Percentiles rank a stretch among this genome's conserved stretches.
Conservation (phyloP, 2,113 vertebrate species). For the Lathamus discolor region DNA sequence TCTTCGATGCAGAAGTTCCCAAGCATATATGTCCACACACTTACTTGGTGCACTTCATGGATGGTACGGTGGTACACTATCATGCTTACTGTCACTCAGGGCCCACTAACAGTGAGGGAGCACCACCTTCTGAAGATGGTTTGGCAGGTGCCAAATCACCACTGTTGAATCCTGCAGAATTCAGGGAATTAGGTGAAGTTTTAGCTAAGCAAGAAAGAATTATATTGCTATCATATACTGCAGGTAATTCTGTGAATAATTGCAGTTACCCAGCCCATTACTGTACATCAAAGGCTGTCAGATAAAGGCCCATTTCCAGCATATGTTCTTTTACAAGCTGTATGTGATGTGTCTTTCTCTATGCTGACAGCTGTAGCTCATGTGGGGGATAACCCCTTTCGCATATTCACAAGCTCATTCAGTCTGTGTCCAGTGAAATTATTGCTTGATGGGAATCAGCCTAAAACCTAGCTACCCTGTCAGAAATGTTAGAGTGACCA, state of each 20-base stretch:
- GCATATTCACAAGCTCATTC: neutral
- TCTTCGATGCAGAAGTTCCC: neutral
- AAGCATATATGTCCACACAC: accelerated
- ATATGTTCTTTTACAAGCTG: neutral
- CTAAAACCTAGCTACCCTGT: neutral
- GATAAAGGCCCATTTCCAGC: neutral
- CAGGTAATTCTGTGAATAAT: constrained; percentile 34
- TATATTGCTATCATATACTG: constrained; percentile 2
- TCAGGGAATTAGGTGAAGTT: constrained; percentile 6
- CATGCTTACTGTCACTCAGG: neutral
- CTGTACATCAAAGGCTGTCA: neutral
- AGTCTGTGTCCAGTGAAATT: neutral
- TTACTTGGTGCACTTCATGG: neutral
- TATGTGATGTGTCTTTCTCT: neutral
- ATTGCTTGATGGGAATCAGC: neutral
- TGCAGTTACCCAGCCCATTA: neutral
- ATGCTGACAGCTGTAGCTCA: neutral
- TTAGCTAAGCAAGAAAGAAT: constrained; percentile 20
- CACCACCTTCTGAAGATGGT: neutral
- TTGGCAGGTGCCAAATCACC: neutral
- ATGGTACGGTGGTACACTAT: neutral
- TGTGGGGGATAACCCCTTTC: neutral
- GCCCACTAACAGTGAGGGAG: neutral
- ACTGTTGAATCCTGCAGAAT: neutral
- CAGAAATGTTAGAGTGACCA: neutral